These are phyloP conservation scores for Nyctereutes procyonoides DNA, from an alignment of 2,113 vertebrate genomes.

Conservation along the genomic window DNA sequence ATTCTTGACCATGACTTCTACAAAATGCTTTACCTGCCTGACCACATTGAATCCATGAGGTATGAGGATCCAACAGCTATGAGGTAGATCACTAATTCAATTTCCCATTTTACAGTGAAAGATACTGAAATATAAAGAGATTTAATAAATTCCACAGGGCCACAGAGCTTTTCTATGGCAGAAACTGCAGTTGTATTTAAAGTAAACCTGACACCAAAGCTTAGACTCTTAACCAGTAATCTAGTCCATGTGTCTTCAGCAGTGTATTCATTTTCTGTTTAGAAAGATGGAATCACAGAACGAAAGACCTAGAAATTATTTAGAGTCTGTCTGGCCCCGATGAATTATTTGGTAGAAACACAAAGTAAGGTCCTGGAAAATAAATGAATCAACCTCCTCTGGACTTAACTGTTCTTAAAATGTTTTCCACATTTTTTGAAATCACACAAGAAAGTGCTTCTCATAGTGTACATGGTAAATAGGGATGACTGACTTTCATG, in stretches of 20 bases:
- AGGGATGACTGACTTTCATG: neutral
- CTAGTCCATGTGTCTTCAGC: neutral
- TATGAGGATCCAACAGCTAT: neutral
- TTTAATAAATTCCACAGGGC: neutral
- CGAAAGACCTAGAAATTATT: neutral
- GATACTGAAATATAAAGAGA: neutral
- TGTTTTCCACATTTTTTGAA: neutral
- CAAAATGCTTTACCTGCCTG: neutral
- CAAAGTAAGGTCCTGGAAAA: neutral
- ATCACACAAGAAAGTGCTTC: neutral
- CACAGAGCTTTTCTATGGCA: neutral
- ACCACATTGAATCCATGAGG: neutral
- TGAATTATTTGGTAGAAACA: neutral
- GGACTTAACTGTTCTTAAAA: neutral
- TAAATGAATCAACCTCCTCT: neutral
- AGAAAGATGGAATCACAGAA: conserved; percentile 9
- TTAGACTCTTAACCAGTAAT: neutral
- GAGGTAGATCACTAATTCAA: neutral
- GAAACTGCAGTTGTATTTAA: conserved; percentile 26
- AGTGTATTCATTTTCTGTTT: neutral
- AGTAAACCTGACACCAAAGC: conserved; percentile 1
- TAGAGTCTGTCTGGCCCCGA: neutral
- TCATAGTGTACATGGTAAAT: neutral
- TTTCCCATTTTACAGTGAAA: conserved; percentile 13
- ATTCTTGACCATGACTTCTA: neutral